Conservation (phyloP, 2,797 vertebrate species). For the Macrochelys suwanniensis region DNA sequence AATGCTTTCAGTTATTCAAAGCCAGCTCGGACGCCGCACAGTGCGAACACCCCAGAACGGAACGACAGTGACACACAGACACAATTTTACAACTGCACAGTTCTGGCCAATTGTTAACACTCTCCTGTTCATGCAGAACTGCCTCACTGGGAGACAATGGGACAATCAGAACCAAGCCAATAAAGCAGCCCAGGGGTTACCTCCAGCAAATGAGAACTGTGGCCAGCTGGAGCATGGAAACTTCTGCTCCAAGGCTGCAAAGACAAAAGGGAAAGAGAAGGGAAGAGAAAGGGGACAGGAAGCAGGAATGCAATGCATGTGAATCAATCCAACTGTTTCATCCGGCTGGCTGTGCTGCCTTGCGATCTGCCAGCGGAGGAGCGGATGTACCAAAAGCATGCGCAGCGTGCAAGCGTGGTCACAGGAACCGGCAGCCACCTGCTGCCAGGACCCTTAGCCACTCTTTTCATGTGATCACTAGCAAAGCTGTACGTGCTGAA, state of each 20-base stretch:
- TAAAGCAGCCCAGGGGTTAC: neutral
- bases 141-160: neutral
- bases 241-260: neutral
- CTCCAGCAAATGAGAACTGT: neutral
- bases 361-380: neutral
- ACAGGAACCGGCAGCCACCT: neutral
- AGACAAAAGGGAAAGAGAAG: neutral
- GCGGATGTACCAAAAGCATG: neutral
- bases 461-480: neutral
- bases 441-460: neutral
- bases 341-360: neutral
- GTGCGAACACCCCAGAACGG: neutral
- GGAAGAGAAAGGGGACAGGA: neutral
- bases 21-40: neutral
- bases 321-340: neutral
- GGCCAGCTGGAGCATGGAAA: neutral
- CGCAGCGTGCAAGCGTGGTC: neutral
- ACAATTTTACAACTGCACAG: neutral
- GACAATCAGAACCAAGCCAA: neutral
- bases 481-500: neutral
- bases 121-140: neutral
- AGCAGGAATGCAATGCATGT: neutral
- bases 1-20: neutral
- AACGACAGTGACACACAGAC: neutral
- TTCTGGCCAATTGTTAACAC: neutral